Evolutionary conservation across 2,888 invertebrate genomes (phyloP).

Genomic region (Lepidocyrtoides sp.): DNA sequence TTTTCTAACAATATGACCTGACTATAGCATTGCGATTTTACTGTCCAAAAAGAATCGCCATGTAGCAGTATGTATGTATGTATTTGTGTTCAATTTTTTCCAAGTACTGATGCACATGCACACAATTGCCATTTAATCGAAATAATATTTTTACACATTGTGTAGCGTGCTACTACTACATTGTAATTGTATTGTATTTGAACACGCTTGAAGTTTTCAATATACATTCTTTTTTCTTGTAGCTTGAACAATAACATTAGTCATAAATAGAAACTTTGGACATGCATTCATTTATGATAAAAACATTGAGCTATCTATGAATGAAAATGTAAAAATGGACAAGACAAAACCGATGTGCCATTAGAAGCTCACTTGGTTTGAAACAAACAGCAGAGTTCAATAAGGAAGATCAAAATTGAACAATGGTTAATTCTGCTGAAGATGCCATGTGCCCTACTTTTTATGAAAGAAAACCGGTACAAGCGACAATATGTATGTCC

Average conservation of each 20-base stretch:
- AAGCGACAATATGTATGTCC: neutral
- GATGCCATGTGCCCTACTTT: slow-evolving; percentile 25
- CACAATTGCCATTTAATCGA: slow-evolving; percentile 22
- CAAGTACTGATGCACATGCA: slow-evolving; percentile 22
- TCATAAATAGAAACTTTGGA: neutral
- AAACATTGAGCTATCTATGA: too few species aligned
- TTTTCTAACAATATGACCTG: slow-evolving; percentile 33
- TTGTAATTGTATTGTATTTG: neutral
- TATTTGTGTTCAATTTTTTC: too few species aligned
- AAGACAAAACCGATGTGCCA: neutral
- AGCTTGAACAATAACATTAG: neutral
- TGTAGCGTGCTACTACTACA: neutral
- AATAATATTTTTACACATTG: neutral
- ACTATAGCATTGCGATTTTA: neutral
- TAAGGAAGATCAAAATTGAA: neutral
- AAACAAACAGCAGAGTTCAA: neutral
- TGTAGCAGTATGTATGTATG: too few species aligned
- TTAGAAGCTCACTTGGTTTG: neutral
- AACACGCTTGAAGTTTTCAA: neutral
- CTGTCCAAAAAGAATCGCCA: neutral
- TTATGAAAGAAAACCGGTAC: neutral
- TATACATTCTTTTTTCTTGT: neutral
- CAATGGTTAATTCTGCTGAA: neutral
- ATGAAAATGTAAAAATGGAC: neutral
- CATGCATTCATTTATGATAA: too few species aligned